Evolutionary conservation across 2,888 invertebrate genomes (phyloP), one percentile per base, ranked within the genome.

Genomic region (Drosophila percnosoma): DNA sequence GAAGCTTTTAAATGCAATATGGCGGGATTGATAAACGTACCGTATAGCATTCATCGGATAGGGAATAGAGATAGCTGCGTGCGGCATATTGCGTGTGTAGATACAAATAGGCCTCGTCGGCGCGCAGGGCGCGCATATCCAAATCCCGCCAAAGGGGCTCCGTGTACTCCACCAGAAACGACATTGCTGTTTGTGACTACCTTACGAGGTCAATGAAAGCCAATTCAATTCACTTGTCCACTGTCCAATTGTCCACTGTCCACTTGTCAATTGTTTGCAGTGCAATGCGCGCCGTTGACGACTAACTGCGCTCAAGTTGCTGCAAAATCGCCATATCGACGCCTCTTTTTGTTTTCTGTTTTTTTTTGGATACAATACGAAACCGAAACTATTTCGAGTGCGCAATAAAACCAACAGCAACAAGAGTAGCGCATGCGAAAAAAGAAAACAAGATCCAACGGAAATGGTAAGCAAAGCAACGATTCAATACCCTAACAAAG

Each of bases 11-110:
- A 29, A 21, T 45, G 18, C 36, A 58, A 64, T 62, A 36, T 54
- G 49, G 68, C 68, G 80, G 51, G 57, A 68, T 48, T 21, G n/a
- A 1, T 57, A 18, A 21, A 45, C 94, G 94, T 92, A 96, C 97
- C 92, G 94, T 94, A 89, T 95, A 94, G 88, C 97, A 97, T 85
- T 96, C 96, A 64, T 95, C 95, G 24, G 96, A 96, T 1, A 96
- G 94, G 29, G 94, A 93, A 88, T 96, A 96, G 6, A 96, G 93
- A 88, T 94, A 95, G 15, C 94, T 93, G 31, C 36, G 91, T 8
- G 91, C 61, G 75, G 80, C 79, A 58, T 87, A 83, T n/a, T 78
- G 80, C 21, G 91, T 93, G 21, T 87, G 91, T 38, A 94, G 93
- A 67, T 93, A 93, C 83, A 94, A 92, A 83, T 95, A 96, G 0